phyloP scores from a whole-genome alignment of 2,113 vertebrate genomes.

The Oncorhynchus tshawytscha region DNA sequence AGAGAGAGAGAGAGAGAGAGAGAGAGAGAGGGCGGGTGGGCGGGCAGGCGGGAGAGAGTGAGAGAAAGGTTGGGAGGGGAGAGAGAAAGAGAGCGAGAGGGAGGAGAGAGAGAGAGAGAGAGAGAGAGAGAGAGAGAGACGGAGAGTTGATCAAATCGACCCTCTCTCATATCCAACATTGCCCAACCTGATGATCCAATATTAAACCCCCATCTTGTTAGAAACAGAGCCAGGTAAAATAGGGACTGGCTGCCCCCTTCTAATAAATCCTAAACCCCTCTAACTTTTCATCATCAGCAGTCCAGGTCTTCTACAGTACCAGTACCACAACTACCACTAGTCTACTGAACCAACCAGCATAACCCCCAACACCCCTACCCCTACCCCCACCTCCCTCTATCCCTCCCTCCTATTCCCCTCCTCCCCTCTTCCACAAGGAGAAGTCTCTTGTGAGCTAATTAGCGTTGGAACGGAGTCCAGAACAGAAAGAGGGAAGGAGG shows the following conservation, averaged over 20 bases:
- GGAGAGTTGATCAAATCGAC: background rate
- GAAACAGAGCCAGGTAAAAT: background rate
- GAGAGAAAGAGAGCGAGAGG: too few relatives aligned
- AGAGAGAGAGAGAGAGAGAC: too few relatives aligned
- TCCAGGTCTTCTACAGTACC: constrained; percentile 9
- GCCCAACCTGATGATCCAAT: constrained; percentile 72
- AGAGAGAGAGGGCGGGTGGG: too few relatives aligned
- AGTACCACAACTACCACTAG: constrained; percentile 27
- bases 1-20: too few relatives aligned
- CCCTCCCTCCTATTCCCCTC: constrained; percentile 69
- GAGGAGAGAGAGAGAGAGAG: too few relatives aligned
- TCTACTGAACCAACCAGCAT: constrained; percentile 35
- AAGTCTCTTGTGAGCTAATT: constrained; percentile 99
- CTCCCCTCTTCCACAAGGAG: constrained; percentile 82
- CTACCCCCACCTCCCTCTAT: constrained; percentile 80
- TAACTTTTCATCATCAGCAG: background rate
- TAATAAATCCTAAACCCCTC: background rate
- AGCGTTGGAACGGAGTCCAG: constrained; percentile 92
- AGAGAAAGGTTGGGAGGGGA: too few relatives aligned
- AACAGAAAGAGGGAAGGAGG: constrained; percentile 88
- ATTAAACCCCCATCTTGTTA: constrained; percentile 64
- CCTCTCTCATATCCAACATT: background rate
- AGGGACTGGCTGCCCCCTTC: too few relatives aligned
- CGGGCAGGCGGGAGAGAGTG: too few relatives aligned
- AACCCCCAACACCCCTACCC: constrained; percentile 80